Evolutionary conservation across 2,888 invertebrate species (phyloP), one percentile per base, ranked within the genome.

Genomic region (Liodrosophila aerea): DNA sequence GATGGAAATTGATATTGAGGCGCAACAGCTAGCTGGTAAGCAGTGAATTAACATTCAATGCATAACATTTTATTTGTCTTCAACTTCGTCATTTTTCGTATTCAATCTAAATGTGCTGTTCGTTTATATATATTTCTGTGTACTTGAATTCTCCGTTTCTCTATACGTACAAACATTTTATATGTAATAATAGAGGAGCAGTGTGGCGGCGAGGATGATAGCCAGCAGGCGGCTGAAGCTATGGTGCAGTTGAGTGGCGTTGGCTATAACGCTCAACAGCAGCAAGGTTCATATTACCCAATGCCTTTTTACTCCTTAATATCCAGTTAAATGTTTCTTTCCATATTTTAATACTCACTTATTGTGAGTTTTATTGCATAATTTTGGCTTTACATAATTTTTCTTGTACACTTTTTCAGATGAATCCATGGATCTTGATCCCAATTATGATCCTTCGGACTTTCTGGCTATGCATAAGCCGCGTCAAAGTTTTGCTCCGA

Each of bases 371-470:
- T 22, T 22, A 22, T 22, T 5, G 5, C 5, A 4, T 22, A 22
- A 22, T 22, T 22, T 5, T 22, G 22, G 5, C 22, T 34, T 34
- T n/a, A 9, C 9, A 40, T 59, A 39, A 53, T 47, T 33, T n/a
- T 1, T 7, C 0, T 7, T 45, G 4, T 9, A 15, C 49, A 39
- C 64, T 69, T 52, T 85, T 76, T 1, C 59, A 92, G 94, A 94
- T 76, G 94, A 94, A 87, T 93, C 94, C 57, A 93, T 94, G 91
- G 94, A 94, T 74, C 92, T 94, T 15, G 96, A 96, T 91, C 94
- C 95, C 0, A 94, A 94, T 85, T 97, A 97, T 89, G 96, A 97
- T 90, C 95, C 96, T 0, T 95, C 96, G 0, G 96, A 96, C 89
- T 95, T 97, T 88, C 91, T 96, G 45, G 91, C 87, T 43, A 87